These are phyloP conservation scores for Sebastes iracundus DNA, from an alignment of 2,797 vertebrate genomes.

Conservation along the genomic window DNA sequence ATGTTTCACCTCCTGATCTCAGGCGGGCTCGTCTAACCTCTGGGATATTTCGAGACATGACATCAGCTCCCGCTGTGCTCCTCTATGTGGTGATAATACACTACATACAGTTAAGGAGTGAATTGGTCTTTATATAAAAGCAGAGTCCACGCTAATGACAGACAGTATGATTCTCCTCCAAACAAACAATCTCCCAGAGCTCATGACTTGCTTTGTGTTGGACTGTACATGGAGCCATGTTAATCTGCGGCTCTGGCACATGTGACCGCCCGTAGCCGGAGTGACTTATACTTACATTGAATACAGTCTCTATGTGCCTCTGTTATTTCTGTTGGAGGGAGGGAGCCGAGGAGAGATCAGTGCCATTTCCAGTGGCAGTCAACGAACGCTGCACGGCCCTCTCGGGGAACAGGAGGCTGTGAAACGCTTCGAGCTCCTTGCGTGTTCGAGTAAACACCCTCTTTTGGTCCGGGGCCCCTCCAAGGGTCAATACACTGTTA, in stretches of 20 bases:
- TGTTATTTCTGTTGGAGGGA: slow-evolving; percentile 73
- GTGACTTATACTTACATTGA: slow-evolving; percentile 66
- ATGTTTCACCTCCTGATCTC: not conserved
- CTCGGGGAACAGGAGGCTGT: slow-evolving; percentile 57
- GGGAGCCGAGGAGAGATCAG: slow-evolving; percentile 46
- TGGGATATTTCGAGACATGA: slow-evolving; percentile 36
- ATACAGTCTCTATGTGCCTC: slow-evolving; percentile 71
- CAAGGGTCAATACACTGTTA: slow-evolving; percentile 77
- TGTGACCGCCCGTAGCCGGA: slow-evolving; percentile 42
- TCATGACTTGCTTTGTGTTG: slow-evolving; percentile 46
- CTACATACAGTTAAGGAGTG: slow-evolving; percentile 4
- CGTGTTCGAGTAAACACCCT: slow-evolving; percentile 77
- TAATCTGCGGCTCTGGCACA: slow-evolving; percentile 61
- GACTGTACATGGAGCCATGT: slow-evolving; percentile 43
- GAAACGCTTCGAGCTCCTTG: slow-evolving; percentile 64
- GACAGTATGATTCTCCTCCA: slow-evolving; percentile 3
- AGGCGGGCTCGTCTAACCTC: not conserved
- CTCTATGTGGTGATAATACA: not conserved
- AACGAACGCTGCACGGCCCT: slow-evolving; percentile 34
- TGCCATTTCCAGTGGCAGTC: slow-evolving; percentile 70
- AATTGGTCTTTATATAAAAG: slow-evolving; percentile 15
- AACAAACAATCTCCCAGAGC: slow-evolving; percentile 48
- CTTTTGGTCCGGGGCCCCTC: slow-evolving; percentile 68
- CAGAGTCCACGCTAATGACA: slow-evolving; percentile 40
- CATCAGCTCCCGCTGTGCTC: slow-evolving; percentile 15